These are phyloP conservation scores for Lycodopsis pacificus DNA, from an alignment of 2,797 vertebrate species.

Conservation along the genomic window DNA sequence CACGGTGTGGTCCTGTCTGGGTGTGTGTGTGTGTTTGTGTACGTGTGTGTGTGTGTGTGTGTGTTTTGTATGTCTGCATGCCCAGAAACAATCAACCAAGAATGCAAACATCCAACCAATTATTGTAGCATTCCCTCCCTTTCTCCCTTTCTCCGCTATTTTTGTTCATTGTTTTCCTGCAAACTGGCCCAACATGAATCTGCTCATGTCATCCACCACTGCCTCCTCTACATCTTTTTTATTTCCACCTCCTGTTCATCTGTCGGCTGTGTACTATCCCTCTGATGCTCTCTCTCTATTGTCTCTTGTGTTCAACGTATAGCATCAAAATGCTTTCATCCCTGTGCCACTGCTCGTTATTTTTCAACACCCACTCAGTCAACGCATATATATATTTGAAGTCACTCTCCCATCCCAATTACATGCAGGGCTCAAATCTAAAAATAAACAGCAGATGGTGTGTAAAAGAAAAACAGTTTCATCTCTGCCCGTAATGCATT, in stretches of 20 bases:
- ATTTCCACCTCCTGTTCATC: slow-evolving; percentile 62
- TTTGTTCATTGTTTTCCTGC: slow-evolving; percentile 28
- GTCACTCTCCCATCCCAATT: slow-evolving; percentile 5
- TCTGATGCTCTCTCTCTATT: slow-evolving; percentile 59
- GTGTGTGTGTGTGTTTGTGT: neutral
- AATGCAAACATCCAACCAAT: slow-evolving; percentile 24
- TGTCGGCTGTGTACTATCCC: slow-evolving; percentile 42
- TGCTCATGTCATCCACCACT: slow-evolving; percentile 39
- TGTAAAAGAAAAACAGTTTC: neutral
- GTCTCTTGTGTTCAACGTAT: slow-evolving; percentile 45
- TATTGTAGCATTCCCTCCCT: neutral
- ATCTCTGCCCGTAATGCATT: neutral
- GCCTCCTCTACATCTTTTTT: slow-evolving; percentile 50
- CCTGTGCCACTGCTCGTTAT: slow-evolving; percentile 20
- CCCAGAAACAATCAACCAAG: slow-evolving; percentile 5
- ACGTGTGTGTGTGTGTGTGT: too few species aligned
- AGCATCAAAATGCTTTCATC: slow-evolving; percentile 53
- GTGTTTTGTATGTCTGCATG: neutral
- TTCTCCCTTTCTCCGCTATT: slow-evolving; percentile 19
- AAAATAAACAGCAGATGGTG: neutral
- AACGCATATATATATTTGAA: slow-evolving; percentile 29
- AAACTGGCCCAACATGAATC: slow-evolving; percentile 36
- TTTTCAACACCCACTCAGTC: slow-evolving; percentile 34
- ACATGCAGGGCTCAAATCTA: slow-evolving; percentile 6
- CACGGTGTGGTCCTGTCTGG: too few species aligned